phyloP scores from a whole-genome alignment of 2,797 vertebrate genomes.

The Anas bahamensis region DNA sequence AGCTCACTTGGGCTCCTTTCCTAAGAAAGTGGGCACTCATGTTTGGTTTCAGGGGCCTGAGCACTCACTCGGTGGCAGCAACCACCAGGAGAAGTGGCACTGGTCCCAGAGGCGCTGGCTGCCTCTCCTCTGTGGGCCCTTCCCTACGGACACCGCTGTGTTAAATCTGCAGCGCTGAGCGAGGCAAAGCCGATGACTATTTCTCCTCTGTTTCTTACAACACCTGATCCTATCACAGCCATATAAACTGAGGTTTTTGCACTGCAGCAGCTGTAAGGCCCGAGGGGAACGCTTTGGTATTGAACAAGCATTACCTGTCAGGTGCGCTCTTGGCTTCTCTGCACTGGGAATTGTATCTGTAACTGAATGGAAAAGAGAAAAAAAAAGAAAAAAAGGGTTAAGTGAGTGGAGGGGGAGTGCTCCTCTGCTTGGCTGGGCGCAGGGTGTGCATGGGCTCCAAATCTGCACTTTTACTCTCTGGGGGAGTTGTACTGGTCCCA shows the following conservation, averaged over 20 bases:
- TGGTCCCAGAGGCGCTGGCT: neutral
- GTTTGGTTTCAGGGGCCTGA: neutral
- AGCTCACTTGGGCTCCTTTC: neutral
- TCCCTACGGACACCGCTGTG: neutral
- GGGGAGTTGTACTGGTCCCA: fast-evolving
- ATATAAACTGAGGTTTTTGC: neutral
- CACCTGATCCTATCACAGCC: neutral
- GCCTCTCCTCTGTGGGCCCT: neutral
- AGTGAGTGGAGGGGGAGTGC: neutral
- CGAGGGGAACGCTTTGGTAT: fast-evolving
- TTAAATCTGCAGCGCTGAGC: neutral
- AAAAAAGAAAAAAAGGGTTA: neutral
- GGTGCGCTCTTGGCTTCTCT: conserved; percentile 78
- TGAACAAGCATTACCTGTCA: conserved; percentile 75
- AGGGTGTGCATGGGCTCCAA: fast-evolving
- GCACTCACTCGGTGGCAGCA: neutral
- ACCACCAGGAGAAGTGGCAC: neutral
- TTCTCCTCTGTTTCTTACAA: neutral
- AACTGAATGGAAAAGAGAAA: neutral
- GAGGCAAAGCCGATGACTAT: neutral
- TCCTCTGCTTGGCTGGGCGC: fast-evolving
- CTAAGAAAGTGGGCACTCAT: neutral
- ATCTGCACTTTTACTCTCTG: neutral
- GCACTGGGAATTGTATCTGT: neutral
- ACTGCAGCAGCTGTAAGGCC: neutral